phyloP scores from a whole-genome alignment of 2,888 invertebrate species.

The Calameuta filiformis region DNA sequence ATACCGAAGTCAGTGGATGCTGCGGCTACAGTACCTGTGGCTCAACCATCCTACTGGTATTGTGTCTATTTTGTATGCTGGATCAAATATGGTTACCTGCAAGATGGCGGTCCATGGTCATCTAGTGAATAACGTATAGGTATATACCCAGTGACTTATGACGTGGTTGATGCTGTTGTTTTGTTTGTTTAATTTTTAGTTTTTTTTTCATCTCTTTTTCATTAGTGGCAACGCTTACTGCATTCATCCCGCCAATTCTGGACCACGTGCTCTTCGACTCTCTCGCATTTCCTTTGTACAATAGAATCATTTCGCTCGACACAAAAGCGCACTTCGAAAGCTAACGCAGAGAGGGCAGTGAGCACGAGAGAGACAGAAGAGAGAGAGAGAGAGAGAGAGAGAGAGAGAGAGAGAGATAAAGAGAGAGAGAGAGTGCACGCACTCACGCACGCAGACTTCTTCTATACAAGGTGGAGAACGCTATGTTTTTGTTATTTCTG shows the following conservation, averaged over 20 bases:
- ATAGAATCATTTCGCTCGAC: neutral
- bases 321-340: neutral
- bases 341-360: neutral
- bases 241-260: neutral
- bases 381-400: neutral
- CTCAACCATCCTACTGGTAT: neutral
- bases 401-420: neutral
- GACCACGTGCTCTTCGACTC: conserved; percentile 1
- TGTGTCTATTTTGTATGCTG: neutral
- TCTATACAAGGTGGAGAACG: conserved; percentile 4
- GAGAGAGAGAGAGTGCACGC: neutral
- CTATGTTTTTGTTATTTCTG: conserved; percentile 60
- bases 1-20: conserved; percentile 5
- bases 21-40: neutral
- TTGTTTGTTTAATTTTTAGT: conserved; percentile 13
- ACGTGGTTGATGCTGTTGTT: neutral
- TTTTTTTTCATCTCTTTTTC: neutral
- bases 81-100: conserved; percentile 4
- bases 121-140: neutral
- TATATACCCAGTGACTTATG: neutral
- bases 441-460: neutral
- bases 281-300: neutral
- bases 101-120: neutral
- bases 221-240: neutral
- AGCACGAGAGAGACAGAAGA: neutral